Evolutionary conservation across 2,888 invertebrate genomes (phyloP).

Genomic region (Adelphocoris suturalis): DNA sequence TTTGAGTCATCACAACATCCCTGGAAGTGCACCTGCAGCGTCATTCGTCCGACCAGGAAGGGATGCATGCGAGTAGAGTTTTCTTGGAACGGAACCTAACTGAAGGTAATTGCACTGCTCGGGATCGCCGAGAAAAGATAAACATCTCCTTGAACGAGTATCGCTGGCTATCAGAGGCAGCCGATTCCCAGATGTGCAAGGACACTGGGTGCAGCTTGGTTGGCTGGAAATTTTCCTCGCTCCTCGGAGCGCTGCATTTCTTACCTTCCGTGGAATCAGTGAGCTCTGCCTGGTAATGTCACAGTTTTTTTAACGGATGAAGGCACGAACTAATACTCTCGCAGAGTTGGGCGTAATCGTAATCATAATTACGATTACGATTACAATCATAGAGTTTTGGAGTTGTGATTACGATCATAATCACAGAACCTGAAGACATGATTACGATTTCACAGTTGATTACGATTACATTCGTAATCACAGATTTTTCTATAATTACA

Average conservation of each 20-base stretch:
- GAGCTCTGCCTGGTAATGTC: too few relatives aligned
- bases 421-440: too few relatives aligned
- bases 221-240: neutral
- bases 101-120: neutral
- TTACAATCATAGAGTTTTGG: too few relatives aligned
- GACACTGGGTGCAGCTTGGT: neutral
- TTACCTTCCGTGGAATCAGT: too few relatives aligned
- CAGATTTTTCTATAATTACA: too few relatives aligned
- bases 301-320: too few relatives aligned
- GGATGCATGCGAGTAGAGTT: neutral
- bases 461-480: too few relatives aligned
- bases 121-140: neutral
- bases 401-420: too few relatives aligned
- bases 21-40: conserved; percentile 28
- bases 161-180: conserved; percentile 5
- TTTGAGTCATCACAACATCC: neutral
- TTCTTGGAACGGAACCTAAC: conserved; percentile 8
- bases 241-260: neutral
- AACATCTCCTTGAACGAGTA: conserved; percentile 20
- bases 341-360: too few relatives aligned
- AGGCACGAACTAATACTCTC: too few relatives aligned
- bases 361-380: too few relatives aligned
- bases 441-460: too few relatives aligned
- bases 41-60: conserved; percentile 17
- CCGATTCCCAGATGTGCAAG: conserved; percentile 34